These are phyloP conservation scores for Xenops minutus DNA, from an alignment of 2,797 vertebrate genomes.

Conservation along the genomic window DNA sequence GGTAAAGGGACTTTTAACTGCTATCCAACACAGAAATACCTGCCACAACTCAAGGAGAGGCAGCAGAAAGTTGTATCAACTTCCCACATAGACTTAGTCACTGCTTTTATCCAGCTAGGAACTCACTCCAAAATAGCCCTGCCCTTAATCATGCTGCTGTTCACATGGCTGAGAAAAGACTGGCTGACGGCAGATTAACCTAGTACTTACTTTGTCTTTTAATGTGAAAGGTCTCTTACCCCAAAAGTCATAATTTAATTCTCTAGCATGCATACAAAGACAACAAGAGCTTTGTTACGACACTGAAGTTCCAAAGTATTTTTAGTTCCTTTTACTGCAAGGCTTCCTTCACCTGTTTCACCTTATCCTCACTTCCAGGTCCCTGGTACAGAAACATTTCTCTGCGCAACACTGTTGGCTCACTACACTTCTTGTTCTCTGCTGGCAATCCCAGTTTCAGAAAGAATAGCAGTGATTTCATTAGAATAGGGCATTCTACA, in stretches of 20 bases:
- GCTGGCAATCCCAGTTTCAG: neutral
- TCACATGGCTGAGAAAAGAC: neutral
- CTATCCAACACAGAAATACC: neutral
- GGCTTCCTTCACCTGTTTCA: neutral
- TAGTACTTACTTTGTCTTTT: neutral
- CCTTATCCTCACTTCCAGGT: neutral
- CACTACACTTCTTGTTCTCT: neutral
- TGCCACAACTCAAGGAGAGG: neutral
- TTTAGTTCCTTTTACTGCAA: neutral
- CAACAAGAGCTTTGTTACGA: neutral
- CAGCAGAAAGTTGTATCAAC: neutral
- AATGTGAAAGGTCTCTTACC: neutral
- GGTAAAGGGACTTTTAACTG: neutral
- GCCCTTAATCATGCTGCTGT: neutral
- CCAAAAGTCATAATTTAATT: neutral
- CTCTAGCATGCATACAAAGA: neutral
- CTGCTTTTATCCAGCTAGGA: neutral
- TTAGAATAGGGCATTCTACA: neutral
- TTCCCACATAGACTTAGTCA: neutral
- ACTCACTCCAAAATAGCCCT: neutral
- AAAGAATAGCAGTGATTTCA: neutral
- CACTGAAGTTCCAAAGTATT: neutral
- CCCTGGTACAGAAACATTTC: neutral
- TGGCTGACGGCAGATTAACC: neutral
- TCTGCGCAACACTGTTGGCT: neutral